Percentiles rank a stretch among this genome's conserved stretches.
Evolutionary conservation across 2,113 vertebrate genomes (phyloP).

Genomic region (Struthio camelus): DNA sequence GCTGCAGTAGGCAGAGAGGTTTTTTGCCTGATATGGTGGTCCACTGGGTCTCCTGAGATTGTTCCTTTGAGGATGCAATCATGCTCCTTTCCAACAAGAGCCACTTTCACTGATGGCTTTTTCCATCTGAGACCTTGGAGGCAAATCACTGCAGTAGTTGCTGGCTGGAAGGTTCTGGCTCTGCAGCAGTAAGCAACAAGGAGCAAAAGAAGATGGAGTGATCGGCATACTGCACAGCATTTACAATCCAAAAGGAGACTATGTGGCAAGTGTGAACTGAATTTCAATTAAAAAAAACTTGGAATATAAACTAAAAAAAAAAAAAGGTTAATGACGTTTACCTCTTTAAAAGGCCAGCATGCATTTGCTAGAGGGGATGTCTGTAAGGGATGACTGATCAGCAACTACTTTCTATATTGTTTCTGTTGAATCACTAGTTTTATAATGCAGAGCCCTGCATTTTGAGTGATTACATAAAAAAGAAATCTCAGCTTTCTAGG

Average conservation of each 20-base stretch:
- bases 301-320: not conserved
- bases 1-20: not conserved
- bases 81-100: not conserved
- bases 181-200: not conserved
- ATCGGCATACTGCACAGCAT: conserved; percentile 16
- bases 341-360: conserved; percentile 18
- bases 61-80: not conserved
- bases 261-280: conserved; percentile 13
- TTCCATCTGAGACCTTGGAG: not conserved
- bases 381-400: conserved; percentile 50
- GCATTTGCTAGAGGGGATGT: not conserved
- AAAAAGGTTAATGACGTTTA: conserved; percentile 33
- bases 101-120: not conserved
- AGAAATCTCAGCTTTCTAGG: not conserved
- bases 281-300: conserved; percentile 19
- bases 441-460: not conserved
- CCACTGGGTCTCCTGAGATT: not conserved
- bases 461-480: not conserved
- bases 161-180: conserved; percentile 43
- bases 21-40: not conserved
- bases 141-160: conserved; percentile 29
- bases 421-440: conserved; percentile 15
- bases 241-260: conserved; percentile 25
- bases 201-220: conserved; percentile 24
- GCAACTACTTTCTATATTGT: not conserved